Evolutionary conservation across 2,797 vertebrate genomes (phyloP), one percentile per base, ranked within the genome.

Genomic region (Tangara arthus): DNA sequence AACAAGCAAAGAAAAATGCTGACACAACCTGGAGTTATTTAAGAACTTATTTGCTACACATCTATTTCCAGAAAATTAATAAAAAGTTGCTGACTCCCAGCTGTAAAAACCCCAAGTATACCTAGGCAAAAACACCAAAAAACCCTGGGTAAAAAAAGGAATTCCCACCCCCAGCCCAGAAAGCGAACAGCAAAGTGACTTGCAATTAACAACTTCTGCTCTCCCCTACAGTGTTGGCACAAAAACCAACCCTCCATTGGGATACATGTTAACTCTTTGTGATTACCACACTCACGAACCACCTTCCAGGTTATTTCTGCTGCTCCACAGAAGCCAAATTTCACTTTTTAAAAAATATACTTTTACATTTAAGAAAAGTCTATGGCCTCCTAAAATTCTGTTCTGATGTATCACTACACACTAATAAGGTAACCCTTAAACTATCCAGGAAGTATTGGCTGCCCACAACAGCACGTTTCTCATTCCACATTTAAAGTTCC

Each of bases 1-100:
- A 96, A 95, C 60, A 87, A 86, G 87, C 56, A 68, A 71, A 89
- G 91, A 86, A 87, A 94, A 95, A 88, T 2, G 70, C 80, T 90
- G 70, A 94, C 84, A 82, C 52, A 68, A 93, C 19, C 35, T 14
- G 9, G 26, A 87, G 44, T 81, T 89, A 89, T 64, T 89, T 72
- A 93, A 92, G 60, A 94, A 90, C 77, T 91, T 86, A 86, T 28
- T 68, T 89, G 59, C 82, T 66, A 79, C 59, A 49, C 28, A 73
- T 19, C 56, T 82, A 75, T 72, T 91, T 77, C 93, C 57, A 73
- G 34, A 88, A 70, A 83, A 85, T 85, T 89, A 77, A 80, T 75
- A 55, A 82, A 53, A 85, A 93, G 53, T 57, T 87, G 78, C 81
- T 71, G 64, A 87, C 79, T 75, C 41, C 13, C 46, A 78, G 44